Evolutionary conservation across 2,113 vertebrate species (phyloP).

Genomic region (Malurus alboscapulatus): DNA sequence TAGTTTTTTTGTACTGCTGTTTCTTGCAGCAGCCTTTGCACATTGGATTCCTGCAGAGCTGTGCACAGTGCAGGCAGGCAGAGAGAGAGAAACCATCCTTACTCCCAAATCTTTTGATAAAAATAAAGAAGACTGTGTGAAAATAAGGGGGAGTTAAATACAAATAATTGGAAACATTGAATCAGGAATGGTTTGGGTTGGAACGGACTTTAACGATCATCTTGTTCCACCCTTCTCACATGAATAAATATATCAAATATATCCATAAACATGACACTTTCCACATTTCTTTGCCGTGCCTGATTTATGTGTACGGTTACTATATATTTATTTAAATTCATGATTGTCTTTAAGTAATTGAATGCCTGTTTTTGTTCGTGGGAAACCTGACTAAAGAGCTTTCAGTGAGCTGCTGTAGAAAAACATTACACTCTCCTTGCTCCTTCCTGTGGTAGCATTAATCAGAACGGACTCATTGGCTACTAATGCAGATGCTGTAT

Average conservation of each 20-base stretch:
- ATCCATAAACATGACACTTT: neutral
- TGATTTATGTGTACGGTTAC: neutral
- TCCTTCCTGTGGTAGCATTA: conserved; percentile 25
- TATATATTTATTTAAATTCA: conserved; percentile 56
- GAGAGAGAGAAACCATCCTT: neutral
- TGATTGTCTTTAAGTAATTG: conserved; percentile 34
- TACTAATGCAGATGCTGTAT: conserved; percentile 30
- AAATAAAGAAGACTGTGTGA: neutral
- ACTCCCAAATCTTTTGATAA: neutral
- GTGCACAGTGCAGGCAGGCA: neutral
- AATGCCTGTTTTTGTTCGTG: conserved; percentile 48
- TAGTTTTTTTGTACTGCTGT: neutral
- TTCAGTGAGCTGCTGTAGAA: conserved; percentile 43
- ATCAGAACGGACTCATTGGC: conserved; percentile 46
- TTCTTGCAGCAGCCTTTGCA: neutral
- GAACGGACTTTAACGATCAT: neutral
- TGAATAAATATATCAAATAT: neutral
- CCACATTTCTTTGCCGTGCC: neutral
- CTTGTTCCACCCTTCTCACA: neutral
- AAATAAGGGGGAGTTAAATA: neutral
- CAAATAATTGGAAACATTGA: neutral
- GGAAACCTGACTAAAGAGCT: conserved; percentile 48
- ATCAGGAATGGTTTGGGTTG: neutral
- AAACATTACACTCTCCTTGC: conserved; percentile 50
- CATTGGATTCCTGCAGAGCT: neutral